These are phyloP conservation scores for Steatocranus sp. DNA, from an alignment of 2,797 vertebrate genomes.

Conservation along the genomic window DNA sequence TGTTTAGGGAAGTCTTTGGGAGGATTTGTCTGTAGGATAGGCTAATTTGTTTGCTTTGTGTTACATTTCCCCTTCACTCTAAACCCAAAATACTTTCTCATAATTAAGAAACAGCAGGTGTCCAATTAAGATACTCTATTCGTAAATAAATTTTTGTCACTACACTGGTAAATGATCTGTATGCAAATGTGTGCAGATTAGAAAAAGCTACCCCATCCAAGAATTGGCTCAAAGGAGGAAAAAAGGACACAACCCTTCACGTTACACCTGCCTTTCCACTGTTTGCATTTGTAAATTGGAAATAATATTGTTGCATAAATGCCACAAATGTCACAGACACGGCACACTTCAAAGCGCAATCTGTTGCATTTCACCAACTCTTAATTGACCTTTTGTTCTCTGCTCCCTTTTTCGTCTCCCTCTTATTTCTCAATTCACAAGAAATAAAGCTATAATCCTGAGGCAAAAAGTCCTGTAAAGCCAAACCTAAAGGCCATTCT, in stretches of 20 bases:
- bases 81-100: slow-evolving; percentile 47
- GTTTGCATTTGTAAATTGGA: slow-evolving; percentile 23
- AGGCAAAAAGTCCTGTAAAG: background rate
- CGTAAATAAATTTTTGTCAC: slow-evolving; percentile 33
- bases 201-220: background rate
- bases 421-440: slow-evolving; percentile 31
- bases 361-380: slow-evolving; percentile 31
- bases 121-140: slow-evolving; percentile 14
- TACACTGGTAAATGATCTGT: slow-evolving; percentile 3
- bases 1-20: slow-evolving; percentile 53
- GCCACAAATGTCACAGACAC: slow-evolving; percentile 22
- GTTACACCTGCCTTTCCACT: background rate
- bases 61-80: slow-evolving; percentile 6
- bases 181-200: slow-evolving; percentile 15
- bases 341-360: slow-evolving; percentile 31
- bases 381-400: slow-evolving; percentile 60
- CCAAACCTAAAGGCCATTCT: slow-evolving; percentile 47
- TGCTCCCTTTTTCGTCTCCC: background rate
- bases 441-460: slow-evolving; percentile 44
- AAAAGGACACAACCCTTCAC: background rate
- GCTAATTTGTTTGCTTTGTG: slow-evolving; percentile 48
- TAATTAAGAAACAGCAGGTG: slow-evolving; percentile 44
- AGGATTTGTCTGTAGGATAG: slow-evolving; percentile 52
- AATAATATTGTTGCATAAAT: slow-evolving; percentile 10
- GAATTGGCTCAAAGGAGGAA: background rate